Percentiles rank a stretch among this genome's conserved stretches.
Evolutionary conservation across 1,140 invertebrate genomes (phyloP).

Genomic region (Schlechtendalia chinensis): DNA sequence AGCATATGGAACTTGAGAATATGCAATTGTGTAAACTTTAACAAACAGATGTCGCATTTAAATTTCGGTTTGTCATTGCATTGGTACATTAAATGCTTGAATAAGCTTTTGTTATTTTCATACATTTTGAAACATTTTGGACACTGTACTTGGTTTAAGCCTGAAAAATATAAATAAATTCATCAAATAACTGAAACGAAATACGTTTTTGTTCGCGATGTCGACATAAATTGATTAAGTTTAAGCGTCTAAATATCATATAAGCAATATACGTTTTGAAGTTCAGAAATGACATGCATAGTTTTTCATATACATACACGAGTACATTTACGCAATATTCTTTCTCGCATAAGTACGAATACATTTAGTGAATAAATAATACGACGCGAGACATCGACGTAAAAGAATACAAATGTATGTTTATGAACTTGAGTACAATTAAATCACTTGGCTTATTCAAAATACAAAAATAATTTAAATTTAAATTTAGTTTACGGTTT

Average conservation of each 20-base stretch:
- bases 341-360: too few species aligned
- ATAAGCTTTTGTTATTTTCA: slow-evolving; percentile 56
- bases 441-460: too few species aligned
- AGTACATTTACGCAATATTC: neutral
- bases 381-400: too few species aligned
- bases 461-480: too few species aligned
- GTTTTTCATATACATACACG: neutral
- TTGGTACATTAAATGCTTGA: slow-evolving; percentile 55
- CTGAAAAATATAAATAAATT: slow-evolving; percentile 5
- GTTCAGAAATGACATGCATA: neutral
- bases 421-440: too few species aligned
- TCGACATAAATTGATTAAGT: too few species aligned
- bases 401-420: too few species aligned
- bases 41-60: slow-evolving; percentile 70
- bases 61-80: slow-evolving; percentile 56
- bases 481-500: too few species aligned
- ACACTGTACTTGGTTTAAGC: neutral
- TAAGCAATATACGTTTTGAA: neutral
- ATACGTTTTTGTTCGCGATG: neutral
- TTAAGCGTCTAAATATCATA: too few species aligned
- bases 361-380: too few species aligned
- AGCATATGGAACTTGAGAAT: slow-evolving; percentile 57
- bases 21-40: slow-evolving; percentile 72
- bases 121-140: slow-evolving; percentile 56
- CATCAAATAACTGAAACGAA: neutral